Evolutionary conservation across 53 echinoderm and acorn worm genomes (phyloP).

Genomic region (Temnopleurus reevesii): DNA sequence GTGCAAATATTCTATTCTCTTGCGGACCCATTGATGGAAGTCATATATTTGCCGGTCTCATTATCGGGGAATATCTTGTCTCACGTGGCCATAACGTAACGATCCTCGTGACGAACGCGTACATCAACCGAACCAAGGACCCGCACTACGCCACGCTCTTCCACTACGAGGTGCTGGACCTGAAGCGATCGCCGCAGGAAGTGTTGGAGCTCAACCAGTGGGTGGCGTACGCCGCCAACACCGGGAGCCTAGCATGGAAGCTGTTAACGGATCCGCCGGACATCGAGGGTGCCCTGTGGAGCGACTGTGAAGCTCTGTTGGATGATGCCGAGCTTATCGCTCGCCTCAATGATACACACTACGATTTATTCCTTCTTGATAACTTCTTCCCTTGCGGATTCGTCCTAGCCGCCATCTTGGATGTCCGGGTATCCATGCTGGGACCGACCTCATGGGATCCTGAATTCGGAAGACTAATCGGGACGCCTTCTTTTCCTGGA

Average conservation of each 20-base stretch:
- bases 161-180: constrained; percentile 29
- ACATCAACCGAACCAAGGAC: constrained; percentile 47
- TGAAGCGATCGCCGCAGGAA: background rate
- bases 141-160: constrained; percentile 22
- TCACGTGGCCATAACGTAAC: constrained; percentile 51
- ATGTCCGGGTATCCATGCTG: background rate
- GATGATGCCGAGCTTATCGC: constrained; percentile 28
- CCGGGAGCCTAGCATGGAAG: background rate
- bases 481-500: constrained; percentile 42
- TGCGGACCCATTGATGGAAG: constrained; percentile 10
- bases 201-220: constrained; percentile 27
- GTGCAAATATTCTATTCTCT: background rate
- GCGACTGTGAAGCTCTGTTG: constrained; percentile 47
- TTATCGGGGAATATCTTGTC: constrained; percentile 54
- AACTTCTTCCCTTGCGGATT: constrained; percentile 46
- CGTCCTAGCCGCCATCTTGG: constrained; percentile 9
- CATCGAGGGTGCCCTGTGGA: background rate
- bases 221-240: background rate
- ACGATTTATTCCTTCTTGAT: constrained; percentile 53
- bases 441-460: background rate
- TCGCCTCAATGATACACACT: background rate
- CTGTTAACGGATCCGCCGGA: background rate
- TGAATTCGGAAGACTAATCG: constrained; percentile 20
- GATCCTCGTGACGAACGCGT: constrained; percentile 47
- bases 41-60: constrained; percentile 54